Evolutionary conservation across 2,888 invertebrate species (phyloP), one percentile per base, ranked within the genome.

Genomic region (Labia minor): DNA sequence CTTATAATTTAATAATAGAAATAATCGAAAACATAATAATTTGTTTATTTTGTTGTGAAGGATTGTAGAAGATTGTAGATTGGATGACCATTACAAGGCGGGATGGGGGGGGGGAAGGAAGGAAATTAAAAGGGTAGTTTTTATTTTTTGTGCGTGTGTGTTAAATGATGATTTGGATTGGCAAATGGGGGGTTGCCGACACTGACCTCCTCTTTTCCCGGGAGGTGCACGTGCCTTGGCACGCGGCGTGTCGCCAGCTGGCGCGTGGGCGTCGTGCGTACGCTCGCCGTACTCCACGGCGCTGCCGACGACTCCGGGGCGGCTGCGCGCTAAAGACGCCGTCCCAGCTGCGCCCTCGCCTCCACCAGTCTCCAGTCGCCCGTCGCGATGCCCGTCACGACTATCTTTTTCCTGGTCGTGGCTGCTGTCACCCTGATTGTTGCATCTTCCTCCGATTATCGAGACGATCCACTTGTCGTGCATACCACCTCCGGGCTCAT

Each of bases 401-500:
- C 65, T 18, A 26, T 26, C 16, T 14, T 64, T 21, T 14, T 20
- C 26, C 11, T 33, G 14, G n/a, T 64, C 21, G 64, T 21, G n/a
- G 64, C n/a, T n/a, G 26, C 10, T n/a, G 26, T n/a, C 64, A n/a
- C 10, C 10, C 1, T 19, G 26, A 14, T 8, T 21, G 64, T 16
- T 21, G 64, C 64, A 18, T 16, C 65, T 62, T 33, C 33, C 21
- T 16, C 61, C 14, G 65, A 62, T 71, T 76, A 76, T 70, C 80
- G 79, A 72, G 78, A 77, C 76, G 91, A 92, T 76, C 88, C 90
- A 0, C 81, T 92, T 69, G 86, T 92, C 66, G 90, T 93, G 63
- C 88, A 90, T 77, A 93, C 92, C 20, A 88, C 86, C 71, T 89
- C 86, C 73, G 93, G 93, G 0, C 82, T 88, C 69, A 86, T 93